phyloP scores from a whole-genome alignment of 2,888 invertebrate species.

The Willowsia nigromaculata region DNA sequence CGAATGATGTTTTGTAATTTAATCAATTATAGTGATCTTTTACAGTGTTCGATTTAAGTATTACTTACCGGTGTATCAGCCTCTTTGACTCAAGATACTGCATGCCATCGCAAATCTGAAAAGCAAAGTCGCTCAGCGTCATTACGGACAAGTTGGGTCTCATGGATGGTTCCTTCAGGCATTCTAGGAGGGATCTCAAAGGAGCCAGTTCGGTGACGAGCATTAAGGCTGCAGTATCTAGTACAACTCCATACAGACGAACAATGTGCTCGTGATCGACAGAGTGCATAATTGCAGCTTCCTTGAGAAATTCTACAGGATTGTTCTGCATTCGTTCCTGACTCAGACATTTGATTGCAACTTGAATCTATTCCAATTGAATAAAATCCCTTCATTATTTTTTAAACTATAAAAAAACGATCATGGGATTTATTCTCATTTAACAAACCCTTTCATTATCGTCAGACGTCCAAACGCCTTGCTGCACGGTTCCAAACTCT shows the following conservation, averaged over 20 bases:
- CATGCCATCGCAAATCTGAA: constrained; percentile 99
- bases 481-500: constrained; percentile 98
- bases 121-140: constrained; percentile 95
- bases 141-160: constrained; percentile 95
- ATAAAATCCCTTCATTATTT: not conserved
- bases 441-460: constrained; percentile 90
- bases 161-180: constrained; percentile 94
- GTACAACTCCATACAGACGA: constrained; percentile 96
- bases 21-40: constrained; percentile 29
- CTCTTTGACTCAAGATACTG: constrained; percentile 97
- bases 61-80: constrained; percentile 92
- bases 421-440: not conserved
- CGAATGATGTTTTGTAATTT: no score
- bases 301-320: constrained; percentile 97
- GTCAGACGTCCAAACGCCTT: constrained; percentile 96
- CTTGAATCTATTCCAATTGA: constrained; percentile 86
- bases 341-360: constrained; percentile 97
- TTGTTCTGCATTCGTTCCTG: constrained; percentile 97
- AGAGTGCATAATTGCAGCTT: constrained; percentile 98
- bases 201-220: constrained; percentile 94
- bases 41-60: not conserved
- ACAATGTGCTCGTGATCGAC: constrained; percentile 95
- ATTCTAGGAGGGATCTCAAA: constrained; percentile 95
- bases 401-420: not conserved
- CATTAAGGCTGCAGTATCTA: constrained; percentile 93